Percentiles rank a stretch among this genome's conserved stretches.
Conservation (phyloP, 2,888 invertebrate genomes). For the Chironomus riparius region DNA sequence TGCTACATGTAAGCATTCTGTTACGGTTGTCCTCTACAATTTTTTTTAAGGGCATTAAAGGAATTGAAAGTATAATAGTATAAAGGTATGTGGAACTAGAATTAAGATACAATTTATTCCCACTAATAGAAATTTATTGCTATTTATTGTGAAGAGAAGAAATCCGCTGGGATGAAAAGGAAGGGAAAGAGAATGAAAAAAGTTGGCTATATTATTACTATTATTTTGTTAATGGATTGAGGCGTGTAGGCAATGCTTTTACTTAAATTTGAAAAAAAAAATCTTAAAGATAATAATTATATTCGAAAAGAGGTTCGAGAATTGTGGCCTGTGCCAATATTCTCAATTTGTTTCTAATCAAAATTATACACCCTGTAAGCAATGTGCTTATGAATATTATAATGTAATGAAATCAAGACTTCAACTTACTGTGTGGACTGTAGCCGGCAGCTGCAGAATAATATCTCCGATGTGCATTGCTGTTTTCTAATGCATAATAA, state of each 20-base stretch:
- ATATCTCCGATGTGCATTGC: constrained; percentile 42
- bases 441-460: constrained; percentile 42
- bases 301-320: neutral
- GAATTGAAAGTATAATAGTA: too few relatives aligned
- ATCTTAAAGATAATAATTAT: neutral
- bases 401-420: neutral
- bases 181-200: neutral
- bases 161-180: neutral
- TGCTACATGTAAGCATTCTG: neutral
- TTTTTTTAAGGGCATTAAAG: neutral
- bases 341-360: neutral
- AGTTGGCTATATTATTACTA: neutral
- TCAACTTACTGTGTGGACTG: constrained; percentile 40
- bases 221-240: constrained; percentile 28
- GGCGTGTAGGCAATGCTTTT: constrained; percentile 14
- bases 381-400: neutral
- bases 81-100: too few relatives aligned
- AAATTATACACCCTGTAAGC: constrained; percentile 25
- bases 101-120: too few relatives aligned
- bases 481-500: constrained; percentile 42
- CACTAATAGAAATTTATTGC: neutral
- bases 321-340: neutral
- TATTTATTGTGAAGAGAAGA: too few relatives aligned
- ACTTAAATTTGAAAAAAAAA: neutral
- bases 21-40: neutral